Percentiles rank a stretch among this genome's conserved stretches.
phyloP scores from a whole-genome alignment of 2,113 vertebrate genomes.

The Cynoglossus semilaevis region DNA sequence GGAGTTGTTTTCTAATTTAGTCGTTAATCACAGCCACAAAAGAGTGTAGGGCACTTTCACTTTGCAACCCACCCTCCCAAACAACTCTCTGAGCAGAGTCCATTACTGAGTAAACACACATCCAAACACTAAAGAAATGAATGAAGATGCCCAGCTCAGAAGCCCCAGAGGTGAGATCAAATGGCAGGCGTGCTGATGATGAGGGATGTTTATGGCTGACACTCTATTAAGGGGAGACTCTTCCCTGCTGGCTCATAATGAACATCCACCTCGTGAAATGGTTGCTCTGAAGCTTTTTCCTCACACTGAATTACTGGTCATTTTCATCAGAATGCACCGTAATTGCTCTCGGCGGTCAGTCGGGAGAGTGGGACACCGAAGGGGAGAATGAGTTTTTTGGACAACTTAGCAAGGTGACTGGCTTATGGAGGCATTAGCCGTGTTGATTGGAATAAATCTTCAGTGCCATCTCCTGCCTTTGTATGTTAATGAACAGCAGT shows the following conservation, averaged over 20 bases:
- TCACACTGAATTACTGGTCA: constrained; percentile 61
- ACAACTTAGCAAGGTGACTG: constrained; percentile 71
- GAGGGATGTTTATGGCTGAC: constrained; percentile 70
- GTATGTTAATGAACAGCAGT: constrained; percentile 62
- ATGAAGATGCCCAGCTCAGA: constrained; percentile 59
- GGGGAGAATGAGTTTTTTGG: constrained; percentile 48
- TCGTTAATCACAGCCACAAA: constrained; percentile 67
- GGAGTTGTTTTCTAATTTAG: constrained; percentile 66
- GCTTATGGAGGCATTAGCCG: constrained; percentile 59
- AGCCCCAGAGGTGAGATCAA: constrained; percentile 72
- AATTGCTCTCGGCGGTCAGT: constrained; percentile 62
- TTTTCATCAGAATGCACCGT: constrained; percentile 63
- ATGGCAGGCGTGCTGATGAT: constrained; percentile 65
- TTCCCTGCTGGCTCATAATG: constrained; percentile 71
- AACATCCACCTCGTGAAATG: constrained; percentile 67
- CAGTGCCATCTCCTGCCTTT: constrained; percentile 28
- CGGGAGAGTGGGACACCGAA: constrained; percentile 6
- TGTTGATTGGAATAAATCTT: constrained; percentile 61
- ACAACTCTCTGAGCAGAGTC: constrained; percentile 69
- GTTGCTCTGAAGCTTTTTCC: constrained; percentile 50
- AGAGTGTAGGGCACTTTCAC: constrained; percentile 52
- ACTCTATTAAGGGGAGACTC: constrained; percentile 68
- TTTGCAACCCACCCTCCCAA: constrained; percentile 48
- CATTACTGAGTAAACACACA: constrained; percentile 71
- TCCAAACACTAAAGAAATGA: constrained; percentile 56